Evolutionary conservation across 1,140 invertebrate species (phyloP), one percentile per base, ranked within the genome.

Genomic region (Diploscapter pachys): DNA sequence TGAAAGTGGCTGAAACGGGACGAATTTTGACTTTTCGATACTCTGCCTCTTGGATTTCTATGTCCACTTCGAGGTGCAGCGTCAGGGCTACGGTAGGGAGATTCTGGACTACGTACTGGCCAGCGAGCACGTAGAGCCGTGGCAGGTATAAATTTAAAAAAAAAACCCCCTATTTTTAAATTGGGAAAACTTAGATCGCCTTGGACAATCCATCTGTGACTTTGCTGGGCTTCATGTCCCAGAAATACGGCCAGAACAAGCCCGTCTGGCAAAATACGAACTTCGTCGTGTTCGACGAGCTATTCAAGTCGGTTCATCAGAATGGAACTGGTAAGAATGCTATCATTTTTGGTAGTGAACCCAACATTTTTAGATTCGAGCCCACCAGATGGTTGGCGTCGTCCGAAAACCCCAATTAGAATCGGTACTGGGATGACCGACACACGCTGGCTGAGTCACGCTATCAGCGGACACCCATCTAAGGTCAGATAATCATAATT

Each of bases 41-140:
- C 87, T 92, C 5, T 94, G 92, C 83, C 89, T 95, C 65, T 87
- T 95, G 64, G 93, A 95, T 83, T 94, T 95, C 87, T 95, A 92
- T 84, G 89, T 95, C 53, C 91, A 93, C 80, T 91, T 92, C 83
- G 89, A 90, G 0, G 88, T 89, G 54, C 93, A 95, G 86, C 89
- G 93, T 55, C 89, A 89, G 81, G 93, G 93, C 31, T 89, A 90
- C 81, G 93, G 93, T 13, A 91, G 90, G 78, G 87, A 87, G 69
- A 86, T 94, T 0, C 93, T 93, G 84, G 91, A 93, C 78, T 87
- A 90, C 74, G 93, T 94, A 92, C 83, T 94, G 13, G 81, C 88
- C 75, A 90, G 78, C 51, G 81, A 83, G 64, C 69, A 78, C 48
- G 62, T 76, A 50, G 68, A 76, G 50, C 62, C 75, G 4, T 72